Base-by-base conservation (phyloP, 2,113 vertebrate species). In the Perccottus glenii region DNA sequence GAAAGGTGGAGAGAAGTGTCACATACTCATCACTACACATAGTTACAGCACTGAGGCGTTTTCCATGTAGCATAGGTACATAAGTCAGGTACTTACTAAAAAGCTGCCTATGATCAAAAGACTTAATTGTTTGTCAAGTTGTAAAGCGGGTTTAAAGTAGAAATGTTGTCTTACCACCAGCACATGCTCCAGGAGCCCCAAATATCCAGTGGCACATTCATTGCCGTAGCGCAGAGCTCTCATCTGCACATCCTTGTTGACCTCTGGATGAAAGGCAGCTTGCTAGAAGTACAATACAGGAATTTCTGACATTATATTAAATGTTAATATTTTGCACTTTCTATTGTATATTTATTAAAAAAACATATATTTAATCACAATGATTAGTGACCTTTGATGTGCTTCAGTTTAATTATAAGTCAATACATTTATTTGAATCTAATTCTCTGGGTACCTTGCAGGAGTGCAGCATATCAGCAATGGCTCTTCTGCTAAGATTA, bases 121-220 rank as follows among this genome's bases (percentile, higher is more conserved):
- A 27, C 1, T 27, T 27, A 12, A 38, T 44, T 52, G 19, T 11
- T 27, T 32, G 19, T 27, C 19, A 27, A 27, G 19, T 27, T 27
- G 19, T 27, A 27, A 27, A 27, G 19, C 1, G 19, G 19, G 19
- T 27, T 27, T 27, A 27, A 27, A 0, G 12, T 53, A 4, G 12
- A 65, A 49, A 40, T 51, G 57, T 40, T 1, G 61, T 73, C 95
- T 96, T 80, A 99, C 98, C 95, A 98, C 92, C 36, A 99, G 87
- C 45, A 99, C 98, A 0, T 99, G 96, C 81, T 99, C 98, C 85
- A 99, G 90, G 58, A 99, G 93, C 8, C 95, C 95, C 72, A 99
- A 92, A 80, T 99, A 99, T 45, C 97, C 97, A 0, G 85, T 83
- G 0, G 97, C 94, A 61, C 97, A 99, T 60, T 99, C 98, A 9